Evolutionary conservation across 2,888 invertebrate genomes (phyloP).

Genomic region (Teleogryllus oceanicus): DNA sequence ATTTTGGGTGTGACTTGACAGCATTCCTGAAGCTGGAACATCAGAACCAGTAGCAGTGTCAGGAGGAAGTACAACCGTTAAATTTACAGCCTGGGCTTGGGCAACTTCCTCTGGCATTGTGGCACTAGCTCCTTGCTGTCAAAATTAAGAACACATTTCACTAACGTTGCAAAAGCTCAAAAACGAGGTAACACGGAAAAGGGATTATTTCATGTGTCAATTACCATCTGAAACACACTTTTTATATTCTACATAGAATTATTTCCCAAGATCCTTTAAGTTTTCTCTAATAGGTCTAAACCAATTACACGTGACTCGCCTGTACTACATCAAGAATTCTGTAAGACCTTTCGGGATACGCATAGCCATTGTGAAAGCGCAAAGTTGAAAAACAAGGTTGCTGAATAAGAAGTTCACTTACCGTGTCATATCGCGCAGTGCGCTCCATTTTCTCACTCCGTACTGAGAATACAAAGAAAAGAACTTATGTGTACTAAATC

Average conservation of each 20-base stretch:
- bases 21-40: constrained; percentile 25
- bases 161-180: too few species aligned
- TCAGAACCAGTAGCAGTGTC: constrained; percentile 24
- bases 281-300: too few species aligned
- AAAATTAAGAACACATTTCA: too few species aligned
- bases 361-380: not conserved
- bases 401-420: not conserved
- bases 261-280: too few species aligned
- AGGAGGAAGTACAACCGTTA: constrained; percentile 32
- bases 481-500: not conserved
- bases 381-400: not conserved
- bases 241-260: too few species aligned
- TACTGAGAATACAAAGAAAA: not conserved
- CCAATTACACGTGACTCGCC: too few species aligned
- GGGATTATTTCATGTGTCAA: too few species aligned
- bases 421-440: not conserved
- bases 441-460: not conserved
- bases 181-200: too few species aligned
- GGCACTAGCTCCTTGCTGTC: not conserved
- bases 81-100: constrained; percentile 20
- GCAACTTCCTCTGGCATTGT: not conserved
- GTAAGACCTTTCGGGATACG: not conserved
- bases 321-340: too few species aligned
- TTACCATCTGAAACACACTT: too few species aligned
- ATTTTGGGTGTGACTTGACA: not conserved